Evolutionary conservation across 2,888 invertebrate genomes (phyloP).

Genomic region (Phyllotreta striolata): DNA sequence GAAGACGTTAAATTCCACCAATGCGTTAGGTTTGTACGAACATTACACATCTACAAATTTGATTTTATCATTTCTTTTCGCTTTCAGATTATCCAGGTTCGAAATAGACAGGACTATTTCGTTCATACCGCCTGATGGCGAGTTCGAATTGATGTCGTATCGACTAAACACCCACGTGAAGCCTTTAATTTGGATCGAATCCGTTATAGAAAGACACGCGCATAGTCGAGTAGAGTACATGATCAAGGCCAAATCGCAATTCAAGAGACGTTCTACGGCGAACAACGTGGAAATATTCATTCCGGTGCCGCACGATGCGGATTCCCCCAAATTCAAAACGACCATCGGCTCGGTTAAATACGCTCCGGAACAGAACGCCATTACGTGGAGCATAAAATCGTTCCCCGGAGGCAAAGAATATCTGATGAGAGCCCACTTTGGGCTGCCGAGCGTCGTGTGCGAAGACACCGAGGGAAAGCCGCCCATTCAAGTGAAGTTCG

Average conservation of each 20-base stretch:
- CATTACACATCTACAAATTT: not conserved
- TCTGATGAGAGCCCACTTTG: conserved; percentile 97
- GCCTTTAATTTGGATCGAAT: conserved; percentile 98
- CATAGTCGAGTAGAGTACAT: conserved; percentile 98
- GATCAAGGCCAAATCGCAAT: conserved; percentile 99
- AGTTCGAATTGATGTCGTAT: conserved; percentile 99
- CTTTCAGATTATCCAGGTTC: conserved; percentile 78
- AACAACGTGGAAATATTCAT: conserved; percentile 99
- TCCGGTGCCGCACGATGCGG: conserved; percentile 95
- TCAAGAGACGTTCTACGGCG: conserved; percentile 95
- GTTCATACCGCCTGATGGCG: conserved; percentile 98
- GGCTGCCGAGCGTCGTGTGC: conserved; percentile 92
- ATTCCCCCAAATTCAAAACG: conserved; percentile 98
- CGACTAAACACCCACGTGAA: conserved; percentile 94
- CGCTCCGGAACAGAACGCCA: conserved; percentile 95
- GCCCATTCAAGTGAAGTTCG: conserved; percentile 98
- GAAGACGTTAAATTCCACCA: conserved; percentile 99
- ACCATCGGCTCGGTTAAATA: conserved; percentile 97
- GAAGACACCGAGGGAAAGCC: conserved; percentile 96
- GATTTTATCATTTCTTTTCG: not conserved
- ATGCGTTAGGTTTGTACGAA: conserved; percentile 75
- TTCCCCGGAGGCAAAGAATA: conserved; percentile 99
- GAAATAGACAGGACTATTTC: conserved; percentile 98
- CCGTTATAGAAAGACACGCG: conserved; percentile 95
- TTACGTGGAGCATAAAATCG: conserved; percentile 97